These are phyloP conservation scores for Chironomus tentans DNA, from an alignment of 2,888 invertebrate species.

Conservation along the genomic window DNA sequence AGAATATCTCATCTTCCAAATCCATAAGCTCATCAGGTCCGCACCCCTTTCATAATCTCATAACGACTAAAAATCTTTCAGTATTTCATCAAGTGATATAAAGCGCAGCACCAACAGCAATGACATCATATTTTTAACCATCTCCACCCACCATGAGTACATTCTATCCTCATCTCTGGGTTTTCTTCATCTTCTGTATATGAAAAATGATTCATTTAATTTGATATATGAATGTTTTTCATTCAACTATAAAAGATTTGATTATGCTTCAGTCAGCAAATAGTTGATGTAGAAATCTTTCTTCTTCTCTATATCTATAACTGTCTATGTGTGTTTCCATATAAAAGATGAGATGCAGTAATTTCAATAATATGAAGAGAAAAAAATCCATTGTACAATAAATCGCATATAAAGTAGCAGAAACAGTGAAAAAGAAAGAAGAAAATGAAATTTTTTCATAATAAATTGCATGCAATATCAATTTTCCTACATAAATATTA, in stretches of 20 bases:
- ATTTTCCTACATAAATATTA: not conserved
- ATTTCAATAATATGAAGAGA: not conserved
- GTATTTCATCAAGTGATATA: not conserved
- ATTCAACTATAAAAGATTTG: conserved; percentile 22
- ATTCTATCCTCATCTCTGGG: not conserved
- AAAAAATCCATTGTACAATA: not conserved
- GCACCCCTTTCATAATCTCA: no score
- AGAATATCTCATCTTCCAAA: no score
- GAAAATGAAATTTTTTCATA: not conserved
- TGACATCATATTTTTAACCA: not conserved
- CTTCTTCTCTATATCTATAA: no score
- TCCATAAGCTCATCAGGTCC: no score
- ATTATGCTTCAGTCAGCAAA: conserved; percentile 10
- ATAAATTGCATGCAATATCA: not conserved
- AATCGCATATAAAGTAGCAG: not conserved
- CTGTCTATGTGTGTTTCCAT: no score
- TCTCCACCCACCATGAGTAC: no score
- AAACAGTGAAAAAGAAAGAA: no score
- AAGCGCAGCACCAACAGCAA: not conserved
- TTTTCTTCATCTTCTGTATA: not conserved
- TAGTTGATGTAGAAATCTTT: not conserved
- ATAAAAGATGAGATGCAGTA: not conserved
- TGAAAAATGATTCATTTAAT: conserved; percentile 25
- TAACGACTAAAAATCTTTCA: not conserved
- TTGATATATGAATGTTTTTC: conserved; percentile 19